Conservation (phyloP, 2,888 invertebrate genomes). For the Temnothorax unifasciatus region DNA sequence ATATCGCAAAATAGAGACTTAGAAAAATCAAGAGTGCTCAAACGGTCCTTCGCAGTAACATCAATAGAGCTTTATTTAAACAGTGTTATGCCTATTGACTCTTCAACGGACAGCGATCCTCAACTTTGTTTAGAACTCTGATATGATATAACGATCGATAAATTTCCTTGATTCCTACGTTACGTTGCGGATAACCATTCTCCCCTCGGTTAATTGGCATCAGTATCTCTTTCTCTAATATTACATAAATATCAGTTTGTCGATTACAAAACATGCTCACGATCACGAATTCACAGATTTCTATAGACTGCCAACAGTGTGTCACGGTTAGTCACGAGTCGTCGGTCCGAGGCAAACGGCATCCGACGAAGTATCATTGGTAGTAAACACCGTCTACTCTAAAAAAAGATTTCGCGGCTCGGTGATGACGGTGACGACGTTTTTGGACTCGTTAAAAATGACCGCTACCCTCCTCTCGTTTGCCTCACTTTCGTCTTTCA, state of each 20-base stretch:
- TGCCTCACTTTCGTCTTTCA: not conserved
- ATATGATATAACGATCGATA: constrained; percentile 47
- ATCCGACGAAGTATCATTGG: not conserved
- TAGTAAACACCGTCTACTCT: not conserved
- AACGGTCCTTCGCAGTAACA: constrained; percentile 17
- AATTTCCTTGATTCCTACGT: constrained; percentile 7
- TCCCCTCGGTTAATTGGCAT: not conserved
- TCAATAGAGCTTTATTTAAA: constrained; percentile 27
- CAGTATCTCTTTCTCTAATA: too few relatives aligned
- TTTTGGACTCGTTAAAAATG: constrained; percentile 12
- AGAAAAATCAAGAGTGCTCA: constrained; percentile 14
- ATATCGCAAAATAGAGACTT: constrained; percentile 20
- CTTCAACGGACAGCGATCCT: constrained; percentile 18
- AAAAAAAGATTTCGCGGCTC: constrained; percentile 10
- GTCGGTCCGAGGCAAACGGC: not conserved
- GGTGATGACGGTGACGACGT: not conserved
- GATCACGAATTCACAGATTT: constrained; percentile 18
- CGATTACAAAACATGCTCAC: constrained; percentile 18
- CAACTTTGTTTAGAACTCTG: constrained; percentile 45
- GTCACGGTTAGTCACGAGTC: not conserved
- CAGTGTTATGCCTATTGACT: constrained; percentile 37
- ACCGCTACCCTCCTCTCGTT: not conserved
- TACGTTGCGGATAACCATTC: constrained; percentile 1
- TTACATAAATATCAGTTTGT: constrained; percentile 22
- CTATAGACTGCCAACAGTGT: not conserved